These are phyloP conservation scores for Cotesia vestalis DNA, from an alignment of 1,140 invertebrate genomes.

Conservation along the genomic window DNA sequence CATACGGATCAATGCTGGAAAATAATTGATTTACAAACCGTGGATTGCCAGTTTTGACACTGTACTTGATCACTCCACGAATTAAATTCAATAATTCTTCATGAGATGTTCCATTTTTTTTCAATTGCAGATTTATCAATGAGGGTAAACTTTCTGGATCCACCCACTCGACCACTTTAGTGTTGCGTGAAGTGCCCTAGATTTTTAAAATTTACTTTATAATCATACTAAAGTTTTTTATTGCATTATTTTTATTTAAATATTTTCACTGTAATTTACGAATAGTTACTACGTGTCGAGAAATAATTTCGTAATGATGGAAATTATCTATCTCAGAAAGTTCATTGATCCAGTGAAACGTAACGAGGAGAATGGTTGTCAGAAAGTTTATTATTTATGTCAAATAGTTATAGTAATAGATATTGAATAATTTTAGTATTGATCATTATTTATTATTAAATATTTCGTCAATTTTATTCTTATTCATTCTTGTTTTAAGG, in stretches of 20 bases:
- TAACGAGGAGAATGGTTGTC: too few relatives aligned
- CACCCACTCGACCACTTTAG: conserved; percentile 80
- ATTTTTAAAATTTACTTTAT: conserved; percentile 29
- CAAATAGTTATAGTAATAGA: too few relatives aligned
- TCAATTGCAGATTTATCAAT: conserved; percentile 74
- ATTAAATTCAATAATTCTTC: conserved; percentile 74
- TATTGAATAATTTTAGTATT: too few relatives aligned
- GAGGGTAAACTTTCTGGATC: conserved; percentile 73
- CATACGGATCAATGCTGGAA: conserved; percentile 87
- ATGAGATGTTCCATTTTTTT: conserved; percentile 70
- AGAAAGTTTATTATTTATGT: too few relatives aligned
- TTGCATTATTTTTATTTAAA: background rate
- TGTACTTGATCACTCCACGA: conserved; percentile 77
- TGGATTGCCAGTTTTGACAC: conserved; percentile 88
- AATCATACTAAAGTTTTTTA: background rate
- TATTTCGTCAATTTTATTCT: too few relatives aligned
- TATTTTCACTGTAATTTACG: background rate
- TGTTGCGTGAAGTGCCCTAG: conserved; percentile 70
- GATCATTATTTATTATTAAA: background rate
- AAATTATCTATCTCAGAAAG: too few relatives aligned
- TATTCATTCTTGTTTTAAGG: too few relatives aligned
- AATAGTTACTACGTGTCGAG: too few relatives aligned
- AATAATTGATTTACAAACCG: conserved; percentile 89
- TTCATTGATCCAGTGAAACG: too few relatives aligned
- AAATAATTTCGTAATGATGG: too few relatives aligned